Percentiles rank a stretch among this genome's conserved stretches.
Evolutionary conservation across 2,113 vertebrate genomes (phyloP).

Genomic region (Pollachius pollachius): DNA sequence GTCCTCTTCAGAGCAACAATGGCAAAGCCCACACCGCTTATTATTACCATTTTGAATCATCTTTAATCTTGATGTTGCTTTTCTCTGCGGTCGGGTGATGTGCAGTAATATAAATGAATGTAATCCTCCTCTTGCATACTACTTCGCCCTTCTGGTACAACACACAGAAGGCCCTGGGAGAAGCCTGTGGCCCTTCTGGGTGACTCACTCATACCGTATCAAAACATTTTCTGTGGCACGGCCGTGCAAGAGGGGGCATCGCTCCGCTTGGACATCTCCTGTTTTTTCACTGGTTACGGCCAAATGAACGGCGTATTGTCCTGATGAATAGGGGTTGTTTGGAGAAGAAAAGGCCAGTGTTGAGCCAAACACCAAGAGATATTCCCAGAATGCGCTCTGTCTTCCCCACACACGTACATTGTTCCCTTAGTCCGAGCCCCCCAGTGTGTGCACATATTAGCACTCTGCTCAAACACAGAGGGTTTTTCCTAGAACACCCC

Average conservation of each 20-base stretch:
- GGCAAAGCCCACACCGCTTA: not conserved
- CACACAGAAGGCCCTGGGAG: not conserved
- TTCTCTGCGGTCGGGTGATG: slow-evolving; percentile 21
- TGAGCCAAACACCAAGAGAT: slow-evolving; percentile 66
- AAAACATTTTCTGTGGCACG: slow-evolving; percentile 33
- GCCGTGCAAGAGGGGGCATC: no score
- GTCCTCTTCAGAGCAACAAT: slow-evolving; percentile 16
- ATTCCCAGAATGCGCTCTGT: slow-evolving; percentile 74
- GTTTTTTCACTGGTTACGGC: slow-evolving; percentile 42
- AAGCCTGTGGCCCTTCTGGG: slow-evolving; percentile 33
- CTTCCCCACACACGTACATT: slow-evolving; percentile 67
- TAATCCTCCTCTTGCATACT: no score
- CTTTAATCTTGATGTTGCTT: slow-evolving; percentile 17
- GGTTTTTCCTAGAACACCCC: no score
- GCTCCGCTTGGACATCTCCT: slow-evolving; percentile 42
- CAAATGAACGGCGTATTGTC: slow-evolving; percentile 72
- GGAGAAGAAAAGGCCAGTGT: slow-evolving; percentile 77
- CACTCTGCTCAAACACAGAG: no score
- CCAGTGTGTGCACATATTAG: slow-evolving; percentile 3
- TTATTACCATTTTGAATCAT: not conserved
- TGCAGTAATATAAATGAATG: no score
- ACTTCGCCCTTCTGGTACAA: no score
- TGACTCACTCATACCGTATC: slow-evolving; percentile 29
- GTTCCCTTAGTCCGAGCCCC: slow-evolving; percentile 50
- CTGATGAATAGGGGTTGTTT: slow-evolving; percentile 72